Evolutionary conservation across 2,888 invertebrate species (phyloP).

Genomic region (Chouioia cunea): DNA sequence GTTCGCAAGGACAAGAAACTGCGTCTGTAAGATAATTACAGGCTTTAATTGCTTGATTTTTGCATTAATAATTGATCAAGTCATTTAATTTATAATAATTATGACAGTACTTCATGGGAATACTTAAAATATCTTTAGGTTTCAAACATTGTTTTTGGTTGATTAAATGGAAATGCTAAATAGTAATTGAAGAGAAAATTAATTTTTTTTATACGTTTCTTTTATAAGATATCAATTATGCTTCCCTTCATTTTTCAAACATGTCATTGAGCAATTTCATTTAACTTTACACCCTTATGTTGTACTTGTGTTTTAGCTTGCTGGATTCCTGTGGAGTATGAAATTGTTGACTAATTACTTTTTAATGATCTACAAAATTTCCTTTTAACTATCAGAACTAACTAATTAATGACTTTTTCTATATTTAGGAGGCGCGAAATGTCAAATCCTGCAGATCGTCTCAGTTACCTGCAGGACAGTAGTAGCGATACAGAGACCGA

Average conservation of each 20-base stretch:
- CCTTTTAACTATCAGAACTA: not conserved
- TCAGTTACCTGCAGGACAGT: slow-evolving; percentile 73
- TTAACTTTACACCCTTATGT: slow-evolving; percentile 19
- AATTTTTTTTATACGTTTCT: too few species aligned
- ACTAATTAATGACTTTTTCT: slow-evolving; percentile 21
- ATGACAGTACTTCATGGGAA: slow-evolving; percentile 42
- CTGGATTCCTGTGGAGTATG: slow-evolving; percentile 43
- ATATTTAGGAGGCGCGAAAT: slow-evolving; percentile 64
- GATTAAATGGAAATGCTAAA: too few species aligned
- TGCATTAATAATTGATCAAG: slow-evolving; percentile 20
- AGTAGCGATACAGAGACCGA: slow-evolving; percentile 88
- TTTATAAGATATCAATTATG: too few species aligned
- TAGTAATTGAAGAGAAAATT: too few species aligned
- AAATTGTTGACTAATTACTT: slow-evolving; percentile 21
- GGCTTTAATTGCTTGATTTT: slow-evolving; percentile 36
- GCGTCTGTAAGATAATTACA: slow-evolving; percentile 47
- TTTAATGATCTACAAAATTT: slow-evolving; percentile 7
- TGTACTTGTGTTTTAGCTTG: slow-evolving; percentile 20
- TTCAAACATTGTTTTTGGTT: too few species aligned
- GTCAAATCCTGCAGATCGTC: slow-evolving; percentile 64
- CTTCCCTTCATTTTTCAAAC: too few species aligned
- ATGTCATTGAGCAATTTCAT: too few species aligned
- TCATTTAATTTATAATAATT: slow-evolving; percentile 9
- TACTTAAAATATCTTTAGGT: slow-evolving; percentile 2
- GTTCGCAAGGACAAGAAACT: slow-evolving; percentile 43